phyloP scores from a whole-genome alignment of 2,113 vertebrate genomes.

The Sakesphorus luctuosus region DNA sequence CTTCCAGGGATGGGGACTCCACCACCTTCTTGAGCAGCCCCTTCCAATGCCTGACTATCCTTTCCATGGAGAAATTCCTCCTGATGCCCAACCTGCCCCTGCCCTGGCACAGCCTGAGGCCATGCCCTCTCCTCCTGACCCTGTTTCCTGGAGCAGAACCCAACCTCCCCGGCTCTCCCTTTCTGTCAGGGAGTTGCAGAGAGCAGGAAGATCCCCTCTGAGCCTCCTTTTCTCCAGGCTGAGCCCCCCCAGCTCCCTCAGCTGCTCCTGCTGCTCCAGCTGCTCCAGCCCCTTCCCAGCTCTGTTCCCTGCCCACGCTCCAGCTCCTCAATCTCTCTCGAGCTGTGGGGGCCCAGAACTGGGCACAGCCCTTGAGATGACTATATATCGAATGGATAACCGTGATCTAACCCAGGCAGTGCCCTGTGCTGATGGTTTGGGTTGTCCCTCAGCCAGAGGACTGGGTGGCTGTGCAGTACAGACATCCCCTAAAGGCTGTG shows the following conservation, averaged over 20 bases:
- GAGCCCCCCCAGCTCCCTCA: neutral
- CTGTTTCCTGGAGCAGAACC: neutral
- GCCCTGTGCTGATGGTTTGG: neutral
- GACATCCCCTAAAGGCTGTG: neutral
- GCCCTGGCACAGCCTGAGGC: rapidly evolving
- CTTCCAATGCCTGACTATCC: neutral
- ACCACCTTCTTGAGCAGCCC: neutral
- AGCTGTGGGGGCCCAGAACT: neutral
- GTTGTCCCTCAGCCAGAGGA: neutral
- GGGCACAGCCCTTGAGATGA: neutral
- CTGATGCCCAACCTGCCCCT: neutral
- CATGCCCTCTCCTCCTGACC: neutral
- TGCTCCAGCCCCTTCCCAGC: neutral
- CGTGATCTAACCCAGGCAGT: neutral
- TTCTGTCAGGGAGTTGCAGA: neutral
- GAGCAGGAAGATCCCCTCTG: neutral
- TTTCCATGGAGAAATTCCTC: neutral
- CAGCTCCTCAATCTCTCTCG: neutral
- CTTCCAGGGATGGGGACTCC: neutral
- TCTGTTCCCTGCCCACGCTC: neutral
- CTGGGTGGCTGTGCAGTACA: neutral
- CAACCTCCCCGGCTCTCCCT: rapidly evolving
- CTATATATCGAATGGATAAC: neutral
- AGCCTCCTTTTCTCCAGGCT: neutral
- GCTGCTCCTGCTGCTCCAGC: neutral